Conservation (phyloP, 2,113 vertebrate species). For the Brachirus orientalis region DNA sequence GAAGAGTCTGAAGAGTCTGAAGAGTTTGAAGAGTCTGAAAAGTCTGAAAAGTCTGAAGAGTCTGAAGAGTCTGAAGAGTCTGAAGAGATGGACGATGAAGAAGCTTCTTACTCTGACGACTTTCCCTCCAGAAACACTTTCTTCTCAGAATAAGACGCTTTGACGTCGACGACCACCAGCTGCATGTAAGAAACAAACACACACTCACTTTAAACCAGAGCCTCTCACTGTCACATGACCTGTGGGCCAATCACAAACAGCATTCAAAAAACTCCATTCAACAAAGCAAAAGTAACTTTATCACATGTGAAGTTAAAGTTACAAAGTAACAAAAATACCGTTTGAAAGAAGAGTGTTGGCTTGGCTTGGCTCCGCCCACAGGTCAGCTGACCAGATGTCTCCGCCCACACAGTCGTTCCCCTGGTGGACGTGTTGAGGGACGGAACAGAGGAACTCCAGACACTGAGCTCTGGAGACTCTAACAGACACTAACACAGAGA, state of each 20-base stretch:
- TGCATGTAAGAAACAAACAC: conserved; percentile 38
- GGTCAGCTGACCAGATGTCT: conserved; percentile 70
- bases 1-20: no score
- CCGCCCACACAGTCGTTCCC: conserved; percentile 66
- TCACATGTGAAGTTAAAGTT: not conserved
- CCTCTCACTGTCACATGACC: no score
- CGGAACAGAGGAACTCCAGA: conserved; percentile 79
- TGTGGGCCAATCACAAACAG: no score
- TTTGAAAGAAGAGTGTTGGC: conserved; percentile 78
- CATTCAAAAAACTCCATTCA: no score
- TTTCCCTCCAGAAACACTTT: conserved; percentile 70
- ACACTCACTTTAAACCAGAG: no score
- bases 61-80: no score
- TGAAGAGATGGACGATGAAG: no score
- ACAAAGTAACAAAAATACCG: conserved; percentile 52
- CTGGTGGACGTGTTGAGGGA: conserved; percentile 69
- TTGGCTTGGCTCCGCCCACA: not conserved
- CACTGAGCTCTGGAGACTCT: conserved; percentile 69
- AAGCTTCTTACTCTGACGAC: conserved; percentile 47
- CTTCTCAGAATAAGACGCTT: conserved; percentile 82
- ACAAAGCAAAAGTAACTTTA: no score
- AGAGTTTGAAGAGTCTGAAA: no score
- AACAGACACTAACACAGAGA: conserved; percentile 60
- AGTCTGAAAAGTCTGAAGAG: no score
- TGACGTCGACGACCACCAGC: conserved; percentile 64